Base-by-base conservation (phyloP, 2,797 vertebrate species). In the Lateolabrax maculatus region DNA sequence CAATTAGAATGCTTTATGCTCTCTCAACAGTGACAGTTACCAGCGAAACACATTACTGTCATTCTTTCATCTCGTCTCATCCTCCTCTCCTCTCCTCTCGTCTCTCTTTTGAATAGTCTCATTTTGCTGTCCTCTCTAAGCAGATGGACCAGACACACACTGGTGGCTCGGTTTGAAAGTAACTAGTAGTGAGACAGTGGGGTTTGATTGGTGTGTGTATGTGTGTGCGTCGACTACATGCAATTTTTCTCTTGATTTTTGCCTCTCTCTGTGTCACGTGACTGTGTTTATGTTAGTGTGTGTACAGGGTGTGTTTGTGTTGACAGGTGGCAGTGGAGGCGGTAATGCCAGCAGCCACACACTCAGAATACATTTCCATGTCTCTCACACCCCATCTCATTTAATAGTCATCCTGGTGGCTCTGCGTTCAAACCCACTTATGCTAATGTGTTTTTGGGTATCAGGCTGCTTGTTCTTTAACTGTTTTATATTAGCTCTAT, bases 131-230 rank as follows among this genome's bases (percentile, higher is more conserved):
- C 76, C 71, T 83, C 84, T 72, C 74, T 49, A 55, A 75, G 88
- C 93, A 95, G 93, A 95, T 95, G 94, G 92, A 65, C 75, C 9
- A 77, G 93, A 92, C 90, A 94, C 93, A 94, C 90, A 79, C 79
- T 92, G 83, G 67, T 92, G 90, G 79, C 72, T 93, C 60, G 65
- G 71, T 85, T 58, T 87, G 83, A 79, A 83, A 88, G 69, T 86
- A 81, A 82, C 86, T 79, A 58, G 62, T 80, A 56, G 57, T 37
- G 62, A 73, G 43, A 68, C 46, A 49, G 41, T 29, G 34, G 6
- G 49, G 12, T 71, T 74, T 71, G 57, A 69, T 44, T 77, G 21
- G 62, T 63, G 55, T 52, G 46, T 65, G 57, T 21, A 13, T 58
- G 71, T 72, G 62, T 79, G 73, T 74, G 48, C 21, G 19, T 56